Evolutionary conservation across 64 coral and sea anemone species (phyloP).

Genomic region (Catalaphyllia jardinei): DNA sequence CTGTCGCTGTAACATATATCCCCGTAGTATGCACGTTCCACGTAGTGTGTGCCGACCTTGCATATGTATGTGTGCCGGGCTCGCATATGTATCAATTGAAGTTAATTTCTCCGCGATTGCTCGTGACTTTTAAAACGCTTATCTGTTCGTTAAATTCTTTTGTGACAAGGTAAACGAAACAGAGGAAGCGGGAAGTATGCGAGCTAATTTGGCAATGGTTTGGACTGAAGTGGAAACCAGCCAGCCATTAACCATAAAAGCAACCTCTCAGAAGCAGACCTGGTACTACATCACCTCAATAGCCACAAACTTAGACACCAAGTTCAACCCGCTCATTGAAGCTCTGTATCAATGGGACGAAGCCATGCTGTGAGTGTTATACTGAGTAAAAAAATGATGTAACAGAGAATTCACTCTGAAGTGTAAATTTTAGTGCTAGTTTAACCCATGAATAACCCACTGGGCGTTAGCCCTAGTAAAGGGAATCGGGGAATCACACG

Average conservation of each 20-base stretch:
- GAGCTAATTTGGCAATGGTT: constrained; percentile 48
- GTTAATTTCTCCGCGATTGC: too few relatives aligned
- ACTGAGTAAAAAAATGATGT: neutral
- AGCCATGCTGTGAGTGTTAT: constrained; percentile 33
- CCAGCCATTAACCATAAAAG: constrained; percentile 27
- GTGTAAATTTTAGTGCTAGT: too few relatives aligned
- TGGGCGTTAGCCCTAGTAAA: too few relatives aligned
- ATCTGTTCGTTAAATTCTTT: neutral
- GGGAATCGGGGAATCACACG: too few relatives aligned
- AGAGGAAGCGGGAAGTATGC: constrained; percentile 42
- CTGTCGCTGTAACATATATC: too few relatives aligned
- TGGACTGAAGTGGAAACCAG: constrained; percentile 24
- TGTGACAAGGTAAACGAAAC: constrained; percentile 54
- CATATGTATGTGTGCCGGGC: too few relatives aligned
- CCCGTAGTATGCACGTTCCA: too few relatives aligned
- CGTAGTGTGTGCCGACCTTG: too few relatives aligned
- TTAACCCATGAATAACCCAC: too few relatives aligned
- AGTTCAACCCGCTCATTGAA: constrained; percentile 51
- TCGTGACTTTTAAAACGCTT: neutral
- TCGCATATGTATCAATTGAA: too few relatives aligned
- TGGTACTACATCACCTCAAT: constrained; percentile 66
- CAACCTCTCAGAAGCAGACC: constrained; percentile 33
- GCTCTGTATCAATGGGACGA: constrained; percentile 65
- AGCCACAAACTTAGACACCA: constrained; percentile 66
- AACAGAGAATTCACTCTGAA: too few relatives aligned